Evolutionary conservation across 2,888 invertebrate species (phyloP), one percentile per base, ranked within the genome.

Genomic region (Seladonia tumulorum): DNA sequence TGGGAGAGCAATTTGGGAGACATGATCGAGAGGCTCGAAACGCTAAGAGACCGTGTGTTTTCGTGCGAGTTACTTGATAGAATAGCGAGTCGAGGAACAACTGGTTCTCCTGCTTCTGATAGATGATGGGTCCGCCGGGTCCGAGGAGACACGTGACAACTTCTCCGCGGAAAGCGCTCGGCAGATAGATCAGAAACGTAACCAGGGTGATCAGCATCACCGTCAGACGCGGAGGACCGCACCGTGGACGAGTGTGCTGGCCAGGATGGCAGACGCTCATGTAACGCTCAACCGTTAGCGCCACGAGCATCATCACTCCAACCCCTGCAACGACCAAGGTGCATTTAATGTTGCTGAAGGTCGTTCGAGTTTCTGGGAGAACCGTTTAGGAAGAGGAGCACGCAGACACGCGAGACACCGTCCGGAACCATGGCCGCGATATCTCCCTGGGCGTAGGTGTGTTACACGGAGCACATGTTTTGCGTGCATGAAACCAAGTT

Each of bases 251-350:
- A 25, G 97, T 96, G 90, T 96, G 96, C 85, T 93, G 93, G 7
- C 97, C 96, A 5, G 97, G 97, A 95, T 97, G 97, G 91, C 97
- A 97, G 10, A 97, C 97, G 85, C 97, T 97, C 53, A 97, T 96
- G 94, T 97, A 97, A 68, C 97, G 96, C 93, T 97, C 97, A 84
- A 97, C 96, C 29, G 97, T 97, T 90, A 97, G 95, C 16, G 97
- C 97, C 77, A 97, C 95, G 22, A 97, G 96, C 97, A 97, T 97
- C 96, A 97, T 96, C 4, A 97, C 97, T 79, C 97, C 97, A n/a
- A 97, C 96, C 60, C 97, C 96, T 96, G 94, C 18, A 87, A 88
- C 47, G 53, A 75, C 71, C 63, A 80, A 73, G 76, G 39, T 39
- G 71, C 71, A 63, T 49, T 35, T 81, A 66, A 71, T n/a, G 16